Evolutionary conservation across 1,140 invertebrate species (phyloP).

Genomic region (Tribolium castaneum): DNA sequence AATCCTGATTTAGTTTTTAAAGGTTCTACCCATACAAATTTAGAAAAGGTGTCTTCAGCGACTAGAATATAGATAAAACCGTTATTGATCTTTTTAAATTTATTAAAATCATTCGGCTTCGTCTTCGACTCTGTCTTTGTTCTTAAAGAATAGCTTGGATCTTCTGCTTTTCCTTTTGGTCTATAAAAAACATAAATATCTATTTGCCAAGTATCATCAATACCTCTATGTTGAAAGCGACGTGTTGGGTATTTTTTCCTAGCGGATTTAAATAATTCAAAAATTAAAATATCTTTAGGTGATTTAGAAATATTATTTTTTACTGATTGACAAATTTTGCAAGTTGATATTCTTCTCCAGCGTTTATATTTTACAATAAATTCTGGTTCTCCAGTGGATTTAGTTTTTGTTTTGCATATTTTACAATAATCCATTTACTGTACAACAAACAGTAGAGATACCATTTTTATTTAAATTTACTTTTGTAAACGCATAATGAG

Average conservation of each 20-base stretch:
- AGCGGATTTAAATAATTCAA: slow-evolving; percentile 13
- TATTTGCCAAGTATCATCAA: slow-evolving; percentile 43
- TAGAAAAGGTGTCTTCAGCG: slow-evolving; percentile 56
- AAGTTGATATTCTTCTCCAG: slow-evolving; percentile 30
- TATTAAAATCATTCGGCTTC: slow-evolving; percentile 43
- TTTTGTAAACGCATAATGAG: background rate
- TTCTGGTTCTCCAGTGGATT: slow-evolving; percentile 29
- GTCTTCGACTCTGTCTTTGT: slow-evolving; percentile 36
- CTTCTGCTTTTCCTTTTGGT: slow-evolving; percentile 47
- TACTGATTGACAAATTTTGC: slow-evolving; percentile 12
- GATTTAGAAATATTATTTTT: slow-evolving; percentile 44
- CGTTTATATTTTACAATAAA: slow-evolving; percentile 8
- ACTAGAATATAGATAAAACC: slow-evolving; percentile 54
- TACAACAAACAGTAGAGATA: slow-evolving; percentile 9
- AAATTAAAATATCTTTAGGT: slow-evolving; percentile 21
- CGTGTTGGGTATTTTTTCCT: slow-evolving; percentile 26
- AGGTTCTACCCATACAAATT: slow-evolving; percentile 53
- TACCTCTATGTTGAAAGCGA: slow-evolving; percentile 28
- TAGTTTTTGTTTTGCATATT: slow-evolving; percentile 35
- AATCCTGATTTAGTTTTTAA: slow-evolving; percentile 54
- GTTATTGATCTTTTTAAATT: slow-evolving; percentile 47
- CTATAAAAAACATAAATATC: slow-evolving; percentile 46
- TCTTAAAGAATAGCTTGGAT: slow-evolving; percentile 46
- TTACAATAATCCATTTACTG: slow-evolving; percentile 34
- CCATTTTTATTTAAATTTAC: too few relatives aligned